Conservation (phyloP, 2,113 vertebrate genomes). For the Cichladusa arquata region DNA sequence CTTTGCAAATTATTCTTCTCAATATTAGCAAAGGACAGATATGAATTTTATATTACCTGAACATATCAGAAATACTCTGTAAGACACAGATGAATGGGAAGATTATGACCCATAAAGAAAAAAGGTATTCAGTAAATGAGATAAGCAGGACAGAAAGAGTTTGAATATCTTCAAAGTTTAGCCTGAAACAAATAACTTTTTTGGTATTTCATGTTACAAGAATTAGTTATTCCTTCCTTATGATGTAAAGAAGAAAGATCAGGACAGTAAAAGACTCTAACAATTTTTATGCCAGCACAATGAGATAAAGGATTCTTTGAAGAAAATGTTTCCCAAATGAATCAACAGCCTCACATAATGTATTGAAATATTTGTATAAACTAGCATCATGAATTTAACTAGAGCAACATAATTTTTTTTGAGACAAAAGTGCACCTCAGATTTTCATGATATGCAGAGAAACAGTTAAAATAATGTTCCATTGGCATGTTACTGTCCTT, state of each 20-base stretch:
- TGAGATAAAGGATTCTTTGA: not conserved
- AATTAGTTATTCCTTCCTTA: not conserved
- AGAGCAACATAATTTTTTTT: not conserved
- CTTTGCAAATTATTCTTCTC: not conserved
- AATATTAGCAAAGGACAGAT: not conserved
- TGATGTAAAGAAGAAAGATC: not conserved
- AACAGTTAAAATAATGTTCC: not conserved
- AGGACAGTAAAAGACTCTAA: not conserved
- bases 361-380: not conserved
- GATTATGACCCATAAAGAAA: not conserved
- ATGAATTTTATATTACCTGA: not conserved
- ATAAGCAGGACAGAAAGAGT: not conserved
- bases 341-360: not conserved
- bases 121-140: not conserved
- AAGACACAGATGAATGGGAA: accelerated
- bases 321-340: not conserved
- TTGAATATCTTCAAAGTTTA: not conserved
- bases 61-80: not conserved
- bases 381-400: not conserved
- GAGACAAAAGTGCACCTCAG: not conserved
- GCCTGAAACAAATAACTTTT: not conserved
- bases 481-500: not conserved
- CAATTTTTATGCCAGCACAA: not conserved
- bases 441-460: not conserved
- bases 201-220: not conserved